phyloP scores from a whole-genome alignment of 2,113 vertebrate species.

The Hypocryptadius cinnamomeus region DNA sequence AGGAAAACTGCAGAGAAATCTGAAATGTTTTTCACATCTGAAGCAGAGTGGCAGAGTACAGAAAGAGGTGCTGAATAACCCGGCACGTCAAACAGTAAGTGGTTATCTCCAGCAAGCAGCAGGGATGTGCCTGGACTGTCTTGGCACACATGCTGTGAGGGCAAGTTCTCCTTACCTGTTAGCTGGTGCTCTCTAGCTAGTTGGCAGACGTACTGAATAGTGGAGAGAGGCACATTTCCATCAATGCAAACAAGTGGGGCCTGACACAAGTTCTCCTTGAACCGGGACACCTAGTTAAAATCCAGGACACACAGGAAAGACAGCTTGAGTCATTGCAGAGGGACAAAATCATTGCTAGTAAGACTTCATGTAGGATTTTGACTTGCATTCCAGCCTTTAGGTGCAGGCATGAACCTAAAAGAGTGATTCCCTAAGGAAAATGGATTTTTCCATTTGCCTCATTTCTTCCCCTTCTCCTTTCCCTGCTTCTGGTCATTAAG shows the following conservation, averaged over 20 bases:
- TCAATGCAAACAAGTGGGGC: conserved; percentile 81
- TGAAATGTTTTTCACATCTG: background rate
- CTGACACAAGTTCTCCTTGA: conserved; percentile 73
- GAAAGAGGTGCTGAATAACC: background rate
- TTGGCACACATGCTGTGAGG: background rate
- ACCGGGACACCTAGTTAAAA: conserved; percentile 77
- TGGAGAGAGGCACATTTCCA: conserved; percentile 83
- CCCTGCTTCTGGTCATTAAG: background rate
- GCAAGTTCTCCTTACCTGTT: conserved; percentile 65
- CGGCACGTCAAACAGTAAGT: background rate
- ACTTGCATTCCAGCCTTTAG: background rate
- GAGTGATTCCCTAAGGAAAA: background rate
- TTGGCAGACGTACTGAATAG: conserved; percentile 80
- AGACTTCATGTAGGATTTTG: background rate
- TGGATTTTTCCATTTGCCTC: background rate
- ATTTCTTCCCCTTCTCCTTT: background rate
- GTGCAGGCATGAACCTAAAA: background rate
- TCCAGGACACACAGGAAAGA: background rate
- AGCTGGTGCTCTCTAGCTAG: conserved; percentile 74
- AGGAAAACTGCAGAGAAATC: background rate
- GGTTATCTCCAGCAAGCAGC: background rate
- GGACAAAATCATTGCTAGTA: background rate
- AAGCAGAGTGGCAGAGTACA: background rate
- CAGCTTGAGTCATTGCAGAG: background rate
- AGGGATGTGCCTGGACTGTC: background rate